Evolutionary conservation across 1,140 invertebrate genomes (phyloP), one percentile per base, ranked within the genome.

Genomic region (Coboldia fuscipes): DNA sequence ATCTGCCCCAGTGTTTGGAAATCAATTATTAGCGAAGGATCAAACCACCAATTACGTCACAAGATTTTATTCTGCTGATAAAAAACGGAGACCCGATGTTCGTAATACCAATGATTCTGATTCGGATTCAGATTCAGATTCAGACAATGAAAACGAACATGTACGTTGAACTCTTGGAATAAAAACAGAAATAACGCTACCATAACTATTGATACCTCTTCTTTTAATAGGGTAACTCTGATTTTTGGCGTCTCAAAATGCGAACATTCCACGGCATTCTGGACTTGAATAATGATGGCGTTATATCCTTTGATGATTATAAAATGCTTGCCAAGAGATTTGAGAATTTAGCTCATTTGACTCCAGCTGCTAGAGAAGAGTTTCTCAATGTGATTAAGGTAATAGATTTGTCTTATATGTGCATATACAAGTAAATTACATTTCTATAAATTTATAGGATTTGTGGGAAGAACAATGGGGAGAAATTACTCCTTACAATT

Each of bases 211-310:
- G 14, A 10, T 23, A 21, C 13, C 24, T 18, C 30, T n/a, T 28
- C 23, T 8, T 17, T 18, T 71, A 62, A 26, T 46, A 90, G 68
- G 77, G 76, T 17, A 61, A 66, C 35, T 78, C 80, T 3, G 68
- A 76, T 38, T 90, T 93, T 58, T 93, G 86, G 85, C 61, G 73
- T 38, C 63, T 72, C 41, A 86, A 88, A 54, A 88, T 92, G 66
- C 73, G 86, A 20, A 80, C 75, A 13, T 62, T 81, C 30, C 78
- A 83, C 50, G 69, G 68, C 39, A 70, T 81, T 41, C 56, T 84
- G 42, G 80, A 84, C 47, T 65, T 84, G 5, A 81, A 84, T 52
- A 81, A 81, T 47, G 80, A 84, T 45, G 78, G 80, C n/a, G 67
- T 83, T 30, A 68, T 83, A 39, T 79, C 76, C 2, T 81, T 65